These are phyloP conservation scores for Meloidogyne floridensis DNA, from an alignment of 1,140 invertebrate species.

Conservation along the genomic window DNA sequence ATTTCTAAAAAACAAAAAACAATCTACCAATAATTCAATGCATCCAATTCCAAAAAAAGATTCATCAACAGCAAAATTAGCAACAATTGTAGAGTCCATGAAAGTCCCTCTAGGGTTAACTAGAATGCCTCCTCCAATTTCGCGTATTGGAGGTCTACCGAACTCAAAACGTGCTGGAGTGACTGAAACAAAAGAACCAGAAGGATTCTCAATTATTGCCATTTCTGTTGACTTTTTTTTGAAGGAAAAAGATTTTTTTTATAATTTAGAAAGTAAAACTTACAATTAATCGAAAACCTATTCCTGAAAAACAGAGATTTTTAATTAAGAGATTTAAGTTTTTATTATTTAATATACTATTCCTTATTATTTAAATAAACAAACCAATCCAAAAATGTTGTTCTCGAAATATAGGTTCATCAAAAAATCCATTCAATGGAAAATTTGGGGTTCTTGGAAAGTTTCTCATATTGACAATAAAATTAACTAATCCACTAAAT, in stretches of 20 bases:
- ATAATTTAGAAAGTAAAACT: neutral
- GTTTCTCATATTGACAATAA: neutral
- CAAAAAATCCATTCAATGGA: neutral
- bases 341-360: no score
- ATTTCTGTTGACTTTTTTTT: slow-evolving; percentile 10
- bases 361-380: neutral
- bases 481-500: neutral
- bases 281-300: slow-evolving; percentile 5
- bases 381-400: slow-evolving; percentile 9
- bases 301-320: neutral
- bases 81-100: slow-evolving; percentile 5
- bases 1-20: neutral
- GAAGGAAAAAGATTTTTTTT: neutral
- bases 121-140: slow-evolving; percentile 21
- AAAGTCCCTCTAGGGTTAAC: slow-evolving; percentile 15
- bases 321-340: no score
- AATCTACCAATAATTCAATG: slow-evolving; percentile 21
- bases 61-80: slow-evolving; percentile 19
- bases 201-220: neutral
- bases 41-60: slow-evolving; percentile 16
- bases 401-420: neutral
- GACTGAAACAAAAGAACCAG: neutral
- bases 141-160: neutral
- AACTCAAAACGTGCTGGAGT: slow-evolving; percentile 10
- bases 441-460: neutral